These are phyloP conservation scores for Stenotaenia linearis DNA, from an alignment of 2,888 invertebrate species.

Conservation along the genomic window DNA sequence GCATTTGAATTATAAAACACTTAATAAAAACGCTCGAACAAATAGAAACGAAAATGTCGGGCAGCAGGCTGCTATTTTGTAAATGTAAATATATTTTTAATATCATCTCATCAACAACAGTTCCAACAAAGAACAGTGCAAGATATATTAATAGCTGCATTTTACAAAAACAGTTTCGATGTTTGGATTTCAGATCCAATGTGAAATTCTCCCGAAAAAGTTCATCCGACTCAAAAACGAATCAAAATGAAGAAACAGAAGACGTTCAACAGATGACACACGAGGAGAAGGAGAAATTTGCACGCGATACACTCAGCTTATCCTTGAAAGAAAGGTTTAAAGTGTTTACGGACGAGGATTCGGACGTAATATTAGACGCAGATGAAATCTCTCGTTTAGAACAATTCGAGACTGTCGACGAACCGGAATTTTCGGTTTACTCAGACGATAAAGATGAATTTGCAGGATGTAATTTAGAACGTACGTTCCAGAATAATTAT, in stretches of 20 bases:
- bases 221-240: not conserved
- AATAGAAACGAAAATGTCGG: not conserved
- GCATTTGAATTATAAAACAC: no score
- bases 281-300: not conserved
- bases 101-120: not conserved
- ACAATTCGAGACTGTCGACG: not conserved
- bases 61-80: not conserved
- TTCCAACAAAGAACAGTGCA: not conserved
- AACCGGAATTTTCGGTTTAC: not conserved
- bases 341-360: conserved; percentile 29
- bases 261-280: not conserved
- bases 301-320: not conserved
- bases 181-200: not conserved
- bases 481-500: not conserved
- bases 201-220: not conserved
- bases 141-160: not conserved
- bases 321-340: conserved; percentile 26
- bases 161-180: not conserved
- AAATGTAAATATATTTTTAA: not conserved
- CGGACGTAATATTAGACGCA: conserved; percentile 30
- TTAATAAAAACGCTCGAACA: no score
- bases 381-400: conserved; percentile 23
- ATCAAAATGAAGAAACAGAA: not conserved
- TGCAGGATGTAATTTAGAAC: not conserved
- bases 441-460: not conserved